Percentiles rank a stretch among this genome's conserved stretches.
These are phyloP conservation scores for Ochlodes sylvanus DNA, from an alignment of 2,888 invertebrate species.

Conservation along the genomic window DNA sequence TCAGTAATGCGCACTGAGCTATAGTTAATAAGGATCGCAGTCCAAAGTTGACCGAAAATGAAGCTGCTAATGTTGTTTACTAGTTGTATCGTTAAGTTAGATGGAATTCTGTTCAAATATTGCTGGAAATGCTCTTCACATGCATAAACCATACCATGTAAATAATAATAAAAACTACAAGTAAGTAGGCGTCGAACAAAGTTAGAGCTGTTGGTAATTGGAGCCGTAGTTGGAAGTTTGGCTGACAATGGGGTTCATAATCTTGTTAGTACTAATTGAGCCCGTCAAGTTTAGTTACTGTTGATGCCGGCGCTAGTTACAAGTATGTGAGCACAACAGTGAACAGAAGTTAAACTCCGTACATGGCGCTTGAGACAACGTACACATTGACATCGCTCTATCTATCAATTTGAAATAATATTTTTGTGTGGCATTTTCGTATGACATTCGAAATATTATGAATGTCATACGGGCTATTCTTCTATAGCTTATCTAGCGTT, in stretches of 20 bases:
- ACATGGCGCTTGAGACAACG: too few species aligned
- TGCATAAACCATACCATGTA: too few species aligned
- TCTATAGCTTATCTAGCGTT: too few species aligned
- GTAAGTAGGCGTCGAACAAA: neutral
- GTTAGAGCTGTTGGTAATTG: constrained; percentile 1
- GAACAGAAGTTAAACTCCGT: too few species aligned
- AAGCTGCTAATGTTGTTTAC: neutral
- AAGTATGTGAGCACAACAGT: neutral
- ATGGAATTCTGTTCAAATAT: neutral
- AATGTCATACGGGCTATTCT: too few species aligned
- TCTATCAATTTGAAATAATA: too few species aligned
- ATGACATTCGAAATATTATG: too few species aligned
- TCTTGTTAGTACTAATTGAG: neutral
- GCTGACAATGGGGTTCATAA: constrained; percentile 3
- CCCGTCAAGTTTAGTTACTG: neutral
- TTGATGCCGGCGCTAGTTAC: neutral
- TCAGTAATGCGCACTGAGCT: constrained; percentile 52
- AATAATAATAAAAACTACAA: neutral
- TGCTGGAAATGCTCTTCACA: too few species aligned
- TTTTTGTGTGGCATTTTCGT: too few species aligned
- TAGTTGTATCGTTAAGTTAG: neutral
- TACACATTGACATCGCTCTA: too few species aligned
- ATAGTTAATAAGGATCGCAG: constrained; percentile 55
- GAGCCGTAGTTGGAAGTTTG: neutral
- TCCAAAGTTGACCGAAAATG: neutral